phyloP scores from a whole-genome alignment of 2,113 vertebrate species.

The Lepus americanus region DNA sequence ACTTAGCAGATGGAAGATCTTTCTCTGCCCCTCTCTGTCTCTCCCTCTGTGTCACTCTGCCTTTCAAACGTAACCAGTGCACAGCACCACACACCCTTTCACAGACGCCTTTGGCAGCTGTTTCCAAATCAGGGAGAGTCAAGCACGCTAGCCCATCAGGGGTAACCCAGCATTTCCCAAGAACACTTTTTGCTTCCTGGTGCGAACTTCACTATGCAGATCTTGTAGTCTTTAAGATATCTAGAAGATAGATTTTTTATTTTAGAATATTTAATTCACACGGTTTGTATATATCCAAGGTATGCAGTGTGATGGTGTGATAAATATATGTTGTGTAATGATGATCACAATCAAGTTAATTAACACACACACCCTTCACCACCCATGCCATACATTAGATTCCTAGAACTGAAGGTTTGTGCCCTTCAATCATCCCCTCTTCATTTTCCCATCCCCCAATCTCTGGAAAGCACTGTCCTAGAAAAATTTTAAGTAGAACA shows the following conservation, averaged over 20 bases:
- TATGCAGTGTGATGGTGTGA: no score
- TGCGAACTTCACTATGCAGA: background rate
- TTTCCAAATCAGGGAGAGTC: background rate
- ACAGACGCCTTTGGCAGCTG: background rate
- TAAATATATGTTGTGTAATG: background rate
- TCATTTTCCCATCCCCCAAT: no score
- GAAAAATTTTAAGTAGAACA: background rate
- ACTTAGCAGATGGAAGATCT: no score
- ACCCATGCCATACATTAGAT: rapidly evolving
- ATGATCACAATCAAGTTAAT: background rate
- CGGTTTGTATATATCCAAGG: background rate
- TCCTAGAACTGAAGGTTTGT: background rate
- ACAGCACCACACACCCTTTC: background rate
- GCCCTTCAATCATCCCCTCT: background rate
- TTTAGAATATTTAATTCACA: background rate
- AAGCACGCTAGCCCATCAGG: background rate
- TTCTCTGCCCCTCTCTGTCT: no score
- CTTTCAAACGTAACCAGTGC: no score
- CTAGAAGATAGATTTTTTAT: background rate
- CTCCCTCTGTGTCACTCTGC: no score
- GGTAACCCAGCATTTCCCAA: background rate
- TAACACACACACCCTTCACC: background rate
- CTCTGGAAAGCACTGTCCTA: background rate
- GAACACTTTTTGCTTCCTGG: background rate
- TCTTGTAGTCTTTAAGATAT: background rate